Percentiles rank a stretch among this genome's conserved stretches.
phyloP scores from a whole-genome alignment of 1,140 invertebrate species.

The Hyphantria cunea region DNA sequence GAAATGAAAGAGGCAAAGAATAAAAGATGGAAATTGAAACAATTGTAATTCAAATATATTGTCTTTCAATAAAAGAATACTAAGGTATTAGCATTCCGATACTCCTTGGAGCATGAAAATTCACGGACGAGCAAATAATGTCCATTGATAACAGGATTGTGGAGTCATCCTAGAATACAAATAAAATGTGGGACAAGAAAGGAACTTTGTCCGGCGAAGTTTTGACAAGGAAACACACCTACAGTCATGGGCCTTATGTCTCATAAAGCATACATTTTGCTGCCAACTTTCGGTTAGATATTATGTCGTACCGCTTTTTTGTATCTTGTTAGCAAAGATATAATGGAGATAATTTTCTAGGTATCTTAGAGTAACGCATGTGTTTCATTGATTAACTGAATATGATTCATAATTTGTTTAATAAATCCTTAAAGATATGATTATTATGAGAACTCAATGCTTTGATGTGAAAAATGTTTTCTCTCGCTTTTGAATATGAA shows the following conservation, averaged over 20 bases:
- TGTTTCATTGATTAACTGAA: too few species aligned
- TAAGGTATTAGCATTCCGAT: not conserved
- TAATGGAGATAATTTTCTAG: too few species aligned
- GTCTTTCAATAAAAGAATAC: not conserved
- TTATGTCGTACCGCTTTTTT: too few species aligned
- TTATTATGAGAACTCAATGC: too few species aligned
- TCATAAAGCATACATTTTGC: too few species aligned
- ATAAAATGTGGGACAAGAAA: slow-evolving; percentile 5
- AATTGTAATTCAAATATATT: not conserved
- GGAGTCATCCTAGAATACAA: not conserved
- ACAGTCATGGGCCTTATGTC: not conserved
- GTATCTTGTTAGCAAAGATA: too few species aligned
- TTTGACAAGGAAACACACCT: slow-evolving; percentile 5
- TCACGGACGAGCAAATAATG: not conserved
- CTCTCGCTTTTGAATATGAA: too few species aligned
- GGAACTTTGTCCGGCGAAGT: slow-evolving; percentile 2
- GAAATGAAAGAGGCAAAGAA: not conserved
- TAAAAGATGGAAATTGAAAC: not conserved
- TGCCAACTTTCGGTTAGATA: too few species aligned
- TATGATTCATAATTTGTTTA: too few species aligned
- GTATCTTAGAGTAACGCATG: too few species aligned
- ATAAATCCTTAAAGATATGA: too few species aligned
- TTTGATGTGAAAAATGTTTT: too few species aligned
- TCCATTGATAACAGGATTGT: not conserved
- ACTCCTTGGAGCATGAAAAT: slow-evolving; percentile 5